Percentiles rank a stretch among this genome's conserved stretches.
These are phyloP conservation scores for Acrobasis suavella DNA, from an alignment of 2,888 invertebrate species.

Conservation along the genomic window DNA sequence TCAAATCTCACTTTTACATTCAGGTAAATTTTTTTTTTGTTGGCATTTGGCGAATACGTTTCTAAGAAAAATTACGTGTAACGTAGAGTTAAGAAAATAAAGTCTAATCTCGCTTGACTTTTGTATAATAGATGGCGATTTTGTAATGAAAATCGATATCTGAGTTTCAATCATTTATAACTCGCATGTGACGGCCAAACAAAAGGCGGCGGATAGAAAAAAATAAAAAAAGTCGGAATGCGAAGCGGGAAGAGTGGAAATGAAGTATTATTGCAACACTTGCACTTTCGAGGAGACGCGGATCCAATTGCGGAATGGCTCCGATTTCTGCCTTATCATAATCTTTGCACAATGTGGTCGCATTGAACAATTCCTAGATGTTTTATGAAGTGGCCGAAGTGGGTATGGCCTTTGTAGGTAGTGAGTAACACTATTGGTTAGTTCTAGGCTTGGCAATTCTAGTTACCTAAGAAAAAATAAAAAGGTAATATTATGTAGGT, in stretches of 20 bases:
- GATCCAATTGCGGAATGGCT: conserved; percentile 52
- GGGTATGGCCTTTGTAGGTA: background rate
- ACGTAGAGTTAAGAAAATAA: conserved; percentile 27
- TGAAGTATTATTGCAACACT: conserved; percentile 80
- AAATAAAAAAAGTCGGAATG: conserved; percentile 55
- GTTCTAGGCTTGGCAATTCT: too few species aligned
- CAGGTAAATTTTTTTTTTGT: conserved; percentile 63
- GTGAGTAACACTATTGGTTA: background rate
- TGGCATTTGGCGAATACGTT: conserved; percentile 26
- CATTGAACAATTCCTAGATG: conserved; percentile 23
- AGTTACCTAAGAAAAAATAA: too few species aligned
- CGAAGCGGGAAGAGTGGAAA: conserved; percentile 67
- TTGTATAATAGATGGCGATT: conserved; percentile 33
- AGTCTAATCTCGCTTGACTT: conserved; percentile 33
- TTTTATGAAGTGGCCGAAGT: background rate
- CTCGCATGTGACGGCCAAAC: conserved; percentile 74
- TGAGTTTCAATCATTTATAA: conserved; percentile 79
- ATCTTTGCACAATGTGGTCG: conserved; percentile 37
- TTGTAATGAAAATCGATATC: conserved; percentile 70
- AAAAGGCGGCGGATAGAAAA: conserved; percentile 64
- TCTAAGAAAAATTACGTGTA: conserved; percentile 23
- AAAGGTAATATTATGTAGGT: too few species aligned
- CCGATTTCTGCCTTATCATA: conserved; percentile 51
- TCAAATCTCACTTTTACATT: conserved; percentile 51
- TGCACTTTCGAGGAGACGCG: conserved; percentile 74